A percentile compares a stretch with the other conserved stretches of the same genome.
Conservation (phyloP, 2,797 vertebrate species). For the Propithecus deckenii region DNA sequence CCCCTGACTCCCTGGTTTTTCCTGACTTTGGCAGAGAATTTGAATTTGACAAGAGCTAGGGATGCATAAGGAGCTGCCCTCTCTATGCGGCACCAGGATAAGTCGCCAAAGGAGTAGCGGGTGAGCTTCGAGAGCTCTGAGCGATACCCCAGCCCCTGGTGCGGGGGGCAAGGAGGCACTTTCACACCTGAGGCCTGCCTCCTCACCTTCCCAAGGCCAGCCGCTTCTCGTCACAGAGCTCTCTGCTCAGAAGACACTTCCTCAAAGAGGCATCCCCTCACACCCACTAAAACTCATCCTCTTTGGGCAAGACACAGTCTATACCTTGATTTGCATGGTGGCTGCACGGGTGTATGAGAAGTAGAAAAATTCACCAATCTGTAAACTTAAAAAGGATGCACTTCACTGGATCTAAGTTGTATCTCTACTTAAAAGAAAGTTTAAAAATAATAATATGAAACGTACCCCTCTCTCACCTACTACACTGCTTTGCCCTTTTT, state of each 20-base stretch:
- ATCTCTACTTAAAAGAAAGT: background rate
- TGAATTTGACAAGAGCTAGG: background rate
- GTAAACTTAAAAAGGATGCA: background rate
- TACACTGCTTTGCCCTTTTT: background rate
- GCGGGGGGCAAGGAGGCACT: background rate
- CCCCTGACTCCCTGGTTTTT: background rate
- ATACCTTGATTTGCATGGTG: background rate
- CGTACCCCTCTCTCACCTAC: background rate
- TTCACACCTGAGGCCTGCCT: background rate
- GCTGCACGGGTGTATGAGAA: background rate
- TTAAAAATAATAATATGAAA: background rate
- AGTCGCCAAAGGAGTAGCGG: background rate
- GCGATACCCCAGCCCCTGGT: fast-evolving
- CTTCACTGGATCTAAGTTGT: background rate
- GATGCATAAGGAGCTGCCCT: fast-evolving
- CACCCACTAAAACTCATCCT: background rate
- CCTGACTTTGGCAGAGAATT: constrained; percentile 9
- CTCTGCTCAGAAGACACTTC: background rate
- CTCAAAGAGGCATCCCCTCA: background rate
- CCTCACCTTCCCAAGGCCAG: background rate
- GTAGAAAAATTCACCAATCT: background rate
- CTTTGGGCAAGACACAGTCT: background rate
- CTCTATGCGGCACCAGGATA: background rate
- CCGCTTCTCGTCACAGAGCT: background rate
- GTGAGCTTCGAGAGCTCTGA: background rate